Evolutionary conservation across 2,797 vertebrate species (phyloP).

Genomic region (Alauda arvensis): DNA sequence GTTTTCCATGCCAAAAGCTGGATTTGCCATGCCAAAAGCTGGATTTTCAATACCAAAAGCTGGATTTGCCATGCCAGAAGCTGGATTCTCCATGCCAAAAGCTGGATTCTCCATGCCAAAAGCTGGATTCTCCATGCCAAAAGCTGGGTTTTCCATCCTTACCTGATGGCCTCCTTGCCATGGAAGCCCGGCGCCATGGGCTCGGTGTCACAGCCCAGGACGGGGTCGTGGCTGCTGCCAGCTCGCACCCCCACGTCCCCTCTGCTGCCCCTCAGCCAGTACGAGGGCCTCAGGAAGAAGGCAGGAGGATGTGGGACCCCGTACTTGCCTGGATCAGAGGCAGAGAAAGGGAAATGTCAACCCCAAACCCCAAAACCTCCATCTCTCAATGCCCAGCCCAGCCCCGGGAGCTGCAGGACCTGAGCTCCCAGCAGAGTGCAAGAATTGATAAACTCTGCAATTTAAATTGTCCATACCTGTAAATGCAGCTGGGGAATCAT

Average conservation of each 20-base stretch:
- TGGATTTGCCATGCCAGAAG: too few species aligned
- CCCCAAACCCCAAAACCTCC: accelerated
- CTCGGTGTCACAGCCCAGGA: slow-evolving; percentile 70
- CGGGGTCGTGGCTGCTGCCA: slow-evolving; percentile 54
- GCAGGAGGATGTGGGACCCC: slow-evolving; percentile 73
- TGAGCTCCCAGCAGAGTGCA: accelerated
- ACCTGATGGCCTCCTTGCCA: slow-evolving; percentile 93
- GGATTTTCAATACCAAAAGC: too few species aligned
- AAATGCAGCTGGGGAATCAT: background rate
- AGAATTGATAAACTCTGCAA: background rate
- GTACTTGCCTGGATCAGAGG: slow-evolving; percentile 77
- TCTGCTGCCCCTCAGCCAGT: slow-evolving; percentile 76
- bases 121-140: too few species aligned
- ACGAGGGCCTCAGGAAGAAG: slow-evolving; percentile 86
- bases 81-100: accelerated
- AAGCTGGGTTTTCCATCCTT: background rate
- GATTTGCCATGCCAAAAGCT: too few species aligned
- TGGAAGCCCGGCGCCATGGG: slow-evolving; percentile 81
- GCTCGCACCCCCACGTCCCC: slow-evolving; percentile 28
- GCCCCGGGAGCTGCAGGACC: accelerated
- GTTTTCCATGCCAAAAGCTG: too few species aligned
- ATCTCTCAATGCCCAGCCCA: accelerated
- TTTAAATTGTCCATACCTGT: accelerated
- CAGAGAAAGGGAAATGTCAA: background rate
- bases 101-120: too few species aligned